These are phyloP conservation scores for Euplagia quadripunctaria DNA, from an alignment of 2,888 invertebrate species.

Conservation along the genomic window DNA sequence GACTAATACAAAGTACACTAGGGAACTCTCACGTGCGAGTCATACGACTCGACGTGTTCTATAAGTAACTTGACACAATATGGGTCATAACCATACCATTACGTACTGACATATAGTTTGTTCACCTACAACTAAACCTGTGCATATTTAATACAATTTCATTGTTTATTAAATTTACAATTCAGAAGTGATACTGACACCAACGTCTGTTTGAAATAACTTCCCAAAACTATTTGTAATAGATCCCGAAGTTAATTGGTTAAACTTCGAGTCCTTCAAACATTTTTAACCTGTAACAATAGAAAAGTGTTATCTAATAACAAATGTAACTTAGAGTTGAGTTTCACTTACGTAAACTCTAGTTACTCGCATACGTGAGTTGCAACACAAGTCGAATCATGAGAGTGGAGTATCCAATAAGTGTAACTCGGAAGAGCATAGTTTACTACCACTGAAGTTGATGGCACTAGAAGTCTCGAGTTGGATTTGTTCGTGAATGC, in stretches of 20 bases:
- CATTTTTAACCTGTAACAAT: not conserved
- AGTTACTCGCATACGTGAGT: not conserved
- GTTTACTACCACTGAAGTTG: constrained; percentile 14
- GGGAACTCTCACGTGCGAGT: too few relatives aligned
- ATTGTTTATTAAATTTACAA: not conserved
- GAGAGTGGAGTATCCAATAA: not conserved
- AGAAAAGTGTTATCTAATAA: not conserved
- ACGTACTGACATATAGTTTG: not conserved
- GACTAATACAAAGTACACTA: too few relatives aligned
- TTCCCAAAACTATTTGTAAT: not conserved
- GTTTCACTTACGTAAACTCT: not conserved
- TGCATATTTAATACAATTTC: not conserved
- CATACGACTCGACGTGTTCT: too few relatives aligned
- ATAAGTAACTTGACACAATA: too few relatives aligned
- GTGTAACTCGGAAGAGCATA: constrained; percentile 9
- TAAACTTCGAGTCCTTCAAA: not conserved
- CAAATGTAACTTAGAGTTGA: not conserved
- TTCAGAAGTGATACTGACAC: not conserved
- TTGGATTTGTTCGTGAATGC: constrained; percentile 21
- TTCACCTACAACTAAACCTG: not conserved
- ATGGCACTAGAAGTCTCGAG: constrained; percentile 11
- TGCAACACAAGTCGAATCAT: not conserved
- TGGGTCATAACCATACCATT: too few relatives aligned
- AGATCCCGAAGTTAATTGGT: not conserved
- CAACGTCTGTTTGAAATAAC: not conserved